A percentile compares a stretch with the other conserved stretches of the same genome.
These are phyloP conservation scores for Callimorpha dominula DNA, from an alignment of 2,888 invertebrate species.

Conservation along the genomic window DNA sequence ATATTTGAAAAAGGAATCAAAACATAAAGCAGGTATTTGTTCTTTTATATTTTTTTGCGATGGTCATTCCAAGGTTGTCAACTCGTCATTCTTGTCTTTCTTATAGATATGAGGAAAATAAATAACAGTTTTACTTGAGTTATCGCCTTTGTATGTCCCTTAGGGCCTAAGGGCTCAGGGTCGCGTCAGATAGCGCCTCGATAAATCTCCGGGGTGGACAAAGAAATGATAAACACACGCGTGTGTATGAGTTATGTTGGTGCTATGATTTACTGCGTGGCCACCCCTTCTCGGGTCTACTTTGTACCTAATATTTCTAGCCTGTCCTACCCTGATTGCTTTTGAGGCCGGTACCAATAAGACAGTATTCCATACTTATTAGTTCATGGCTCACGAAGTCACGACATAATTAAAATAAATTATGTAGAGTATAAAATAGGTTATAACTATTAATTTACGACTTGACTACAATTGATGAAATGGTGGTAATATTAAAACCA, in stretches of 20 bases:
- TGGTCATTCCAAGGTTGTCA: constrained; percentile 9
- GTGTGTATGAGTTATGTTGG: constrained; percentile 49
- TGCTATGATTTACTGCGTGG: constrained; percentile 49
- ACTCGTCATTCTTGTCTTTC: constrained; percentile 33
- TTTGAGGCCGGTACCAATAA: constrained; percentile 17
- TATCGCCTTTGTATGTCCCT: constrained; percentile 39
- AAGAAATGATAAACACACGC: constrained; percentile 56
- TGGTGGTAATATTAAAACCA: too few species aligned
- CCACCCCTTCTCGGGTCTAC: constrained; percentile 32
- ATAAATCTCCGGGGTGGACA: constrained; percentile 55
- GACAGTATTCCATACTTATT: not conserved
- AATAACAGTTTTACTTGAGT: constrained; percentile 49
- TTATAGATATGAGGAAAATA: constrained; percentile 38
- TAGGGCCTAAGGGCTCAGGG: constrained; percentile 45
- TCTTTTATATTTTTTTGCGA: not conserved
- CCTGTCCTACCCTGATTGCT: constrained; percentile 33
- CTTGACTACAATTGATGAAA: too few species aligned
- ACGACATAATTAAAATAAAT: not conserved
- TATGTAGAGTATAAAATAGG: not conserved
- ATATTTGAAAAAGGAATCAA: not conserved
- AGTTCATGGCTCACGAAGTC: not conserved
- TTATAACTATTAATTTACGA: not conserved
- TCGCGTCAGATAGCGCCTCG: constrained; percentile 44
- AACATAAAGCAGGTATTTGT: not conserved
- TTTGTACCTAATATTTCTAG: constrained; percentile 27